phyloP scores from a whole-genome alignment of 1,140 invertebrate genomes.

The Caerostris extrusa region DNA sequence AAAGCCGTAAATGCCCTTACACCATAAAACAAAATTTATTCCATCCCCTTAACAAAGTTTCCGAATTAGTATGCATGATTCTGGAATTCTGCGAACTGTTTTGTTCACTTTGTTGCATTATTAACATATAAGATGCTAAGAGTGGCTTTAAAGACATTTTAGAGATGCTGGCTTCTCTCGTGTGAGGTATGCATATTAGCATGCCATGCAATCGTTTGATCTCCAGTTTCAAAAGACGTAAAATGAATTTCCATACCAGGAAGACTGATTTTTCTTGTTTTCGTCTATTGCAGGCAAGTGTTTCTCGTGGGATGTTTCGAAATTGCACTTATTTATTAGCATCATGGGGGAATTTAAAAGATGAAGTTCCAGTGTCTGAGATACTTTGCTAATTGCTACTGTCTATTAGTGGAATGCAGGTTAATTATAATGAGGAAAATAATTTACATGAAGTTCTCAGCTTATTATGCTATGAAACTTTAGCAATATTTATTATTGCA shows the following conservation, averaged over 20 bases:
- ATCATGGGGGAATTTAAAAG: background rate
- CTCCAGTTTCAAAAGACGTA: conserved; percentile 14
- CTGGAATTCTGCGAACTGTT: background rate
- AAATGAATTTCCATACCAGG: background rate
- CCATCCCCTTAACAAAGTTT: background rate
- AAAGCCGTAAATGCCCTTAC: background rate
- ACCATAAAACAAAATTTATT: background rate
- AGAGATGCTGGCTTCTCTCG: background rate
- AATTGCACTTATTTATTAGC: background rate
- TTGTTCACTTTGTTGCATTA: background rate
- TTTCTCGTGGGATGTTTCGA: background rate
- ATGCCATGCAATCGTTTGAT: background rate
- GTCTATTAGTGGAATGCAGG: too few species aligned
- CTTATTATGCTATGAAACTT: too few species aligned
- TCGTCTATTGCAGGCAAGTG: background rate
- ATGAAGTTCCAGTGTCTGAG: background rate
- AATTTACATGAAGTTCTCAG: too few species aligned
- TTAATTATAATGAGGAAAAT: too few species aligned
- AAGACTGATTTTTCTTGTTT: background rate
- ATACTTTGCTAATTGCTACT: too few species aligned
- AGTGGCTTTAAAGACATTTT: background rate
- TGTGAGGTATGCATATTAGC: background rate
- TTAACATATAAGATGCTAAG: background rate
- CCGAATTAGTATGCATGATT: background rate
- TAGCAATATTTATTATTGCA: too few species aligned